These are phyloP conservation scores for Ariolimax columbianus DNA, from an alignment of 2,888 invertebrate genomes.

Conservation along the genomic window DNA sequence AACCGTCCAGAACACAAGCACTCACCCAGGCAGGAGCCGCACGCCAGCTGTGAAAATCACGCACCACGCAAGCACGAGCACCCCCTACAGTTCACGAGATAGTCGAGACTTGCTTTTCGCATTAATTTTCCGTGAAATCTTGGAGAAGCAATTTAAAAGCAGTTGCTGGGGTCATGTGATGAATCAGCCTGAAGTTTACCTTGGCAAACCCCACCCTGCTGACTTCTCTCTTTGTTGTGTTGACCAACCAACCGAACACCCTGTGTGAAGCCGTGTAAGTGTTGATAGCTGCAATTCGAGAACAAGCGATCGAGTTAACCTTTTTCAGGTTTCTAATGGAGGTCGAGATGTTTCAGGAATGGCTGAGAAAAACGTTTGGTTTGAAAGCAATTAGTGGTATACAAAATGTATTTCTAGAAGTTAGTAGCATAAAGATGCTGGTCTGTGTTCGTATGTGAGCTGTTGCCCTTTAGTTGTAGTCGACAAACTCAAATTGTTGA, in stretches of 20 bases:
- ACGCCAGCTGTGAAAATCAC: slow-evolving; percentile 33
- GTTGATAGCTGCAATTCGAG: background rate
- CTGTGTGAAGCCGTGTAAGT: background rate
- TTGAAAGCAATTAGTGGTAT: background rate
- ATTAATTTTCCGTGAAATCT: slow-evolving; percentile 28
- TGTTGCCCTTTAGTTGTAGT: no score
- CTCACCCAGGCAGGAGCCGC: slow-evolving; percentile 5
- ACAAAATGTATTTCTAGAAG: background rate
- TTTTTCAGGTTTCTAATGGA: no score
- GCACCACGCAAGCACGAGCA: background rate
- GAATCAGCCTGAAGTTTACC: background rate
- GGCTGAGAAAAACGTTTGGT: background rate
- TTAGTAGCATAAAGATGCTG: no score
- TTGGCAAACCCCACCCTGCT: no score
- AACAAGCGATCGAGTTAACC: no score
- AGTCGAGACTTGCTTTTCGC: slow-evolving; percentile 31
- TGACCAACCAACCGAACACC: background rate
- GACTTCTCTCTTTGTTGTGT: background rate
- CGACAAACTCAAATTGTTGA: no score
- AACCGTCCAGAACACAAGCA: background rate
- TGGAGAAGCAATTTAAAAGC: slow-evolving; percentile 5
- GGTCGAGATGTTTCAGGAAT: no score
- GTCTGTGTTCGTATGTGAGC: no score
- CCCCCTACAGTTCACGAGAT: background rate
- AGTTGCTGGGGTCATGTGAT: background rate